A percentile compares a stretch with the other conserved stretches of the same genome.
phyloP scores from a whole-genome alignment of 1,140 invertebrate species.

The Rhagoletis zephyria region DNA sequence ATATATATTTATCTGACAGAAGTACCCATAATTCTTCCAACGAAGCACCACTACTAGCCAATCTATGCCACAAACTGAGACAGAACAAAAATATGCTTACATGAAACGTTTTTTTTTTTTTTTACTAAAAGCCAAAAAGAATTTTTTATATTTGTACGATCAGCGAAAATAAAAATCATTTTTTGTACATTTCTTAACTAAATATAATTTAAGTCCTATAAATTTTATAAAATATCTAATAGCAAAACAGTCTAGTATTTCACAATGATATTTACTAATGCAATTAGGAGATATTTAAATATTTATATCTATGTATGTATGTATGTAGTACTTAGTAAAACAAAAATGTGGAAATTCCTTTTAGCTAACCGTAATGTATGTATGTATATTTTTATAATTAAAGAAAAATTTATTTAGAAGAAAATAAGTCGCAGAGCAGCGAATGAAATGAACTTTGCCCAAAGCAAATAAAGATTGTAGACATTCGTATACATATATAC shows the following conservation, averaged over 20 bases:
- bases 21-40: slow-evolving; percentile 9
- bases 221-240: background rate
- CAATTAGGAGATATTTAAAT: background rate
- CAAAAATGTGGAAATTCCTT: background rate
- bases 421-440: background rate
- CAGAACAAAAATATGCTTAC: background rate
- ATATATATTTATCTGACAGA: too few relatives aligned
- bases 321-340: background rate
- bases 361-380: background rate
- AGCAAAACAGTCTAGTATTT: background rate
- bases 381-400: background rate
- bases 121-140: slow-evolving; percentile 44
- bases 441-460: background rate
- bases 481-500: background rate
- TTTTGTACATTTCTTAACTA: background rate
- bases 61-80: background rate
- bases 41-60: slow-evolving; percentile 34
- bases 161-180: background rate
- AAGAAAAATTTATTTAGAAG: background rate
- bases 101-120: slow-evolving; percentile 21
- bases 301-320: background rate
- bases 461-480: background rate
- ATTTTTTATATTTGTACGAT: slow-evolving; percentile 47
- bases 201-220: slow-evolving; percentile 39
- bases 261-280: background rate